These are phyloP conservation scores for Theocolax elegans DNA, from an alignment of 1,140 invertebrate genomes.

Conservation along the genomic window DNA sequence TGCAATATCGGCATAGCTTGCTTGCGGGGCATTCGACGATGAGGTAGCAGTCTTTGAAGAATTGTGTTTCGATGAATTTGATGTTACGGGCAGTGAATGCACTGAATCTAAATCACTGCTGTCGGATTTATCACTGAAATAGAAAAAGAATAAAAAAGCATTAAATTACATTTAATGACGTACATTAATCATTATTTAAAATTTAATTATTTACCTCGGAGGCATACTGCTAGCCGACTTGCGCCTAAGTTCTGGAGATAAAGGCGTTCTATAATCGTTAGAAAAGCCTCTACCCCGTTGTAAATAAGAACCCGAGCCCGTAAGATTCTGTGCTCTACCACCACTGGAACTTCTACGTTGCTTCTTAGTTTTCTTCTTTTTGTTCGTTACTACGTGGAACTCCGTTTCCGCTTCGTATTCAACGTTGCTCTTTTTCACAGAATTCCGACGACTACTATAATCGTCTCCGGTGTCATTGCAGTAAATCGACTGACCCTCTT, in stretches of 20 bases:
- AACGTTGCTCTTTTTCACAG: conserved; percentile 60
- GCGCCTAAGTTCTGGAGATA: conserved; percentile 61
- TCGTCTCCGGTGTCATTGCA: conserved; percentile 64
- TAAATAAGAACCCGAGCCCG: conserved; percentile 59
- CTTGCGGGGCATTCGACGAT: conserved; percentile 70
- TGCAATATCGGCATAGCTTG: conserved; percentile 81
- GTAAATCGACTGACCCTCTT: conserved; percentile 69
- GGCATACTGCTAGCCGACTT: conserved; percentile 66
- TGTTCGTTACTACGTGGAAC: conserved; percentile 79
- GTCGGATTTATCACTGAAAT: conserved; percentile 75
- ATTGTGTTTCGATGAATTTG: conserved; percentile 64
- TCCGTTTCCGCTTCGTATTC: conserved; percentile 67
- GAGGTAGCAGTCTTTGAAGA: conserved; percentile 60
- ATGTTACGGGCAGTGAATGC: conserved; percentile 76
- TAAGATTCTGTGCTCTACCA: conserved; percentile 61
- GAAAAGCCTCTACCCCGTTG: conserved; percentile 59
- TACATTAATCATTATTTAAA: too few species aligned
- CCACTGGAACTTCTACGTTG: conserved; percentile 67
- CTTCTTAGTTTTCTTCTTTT: conserved; percentile 78
- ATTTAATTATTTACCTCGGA: conserved; percentile 57
- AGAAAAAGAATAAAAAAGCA: not conserved
- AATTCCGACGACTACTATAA: conserved; percentile 58
- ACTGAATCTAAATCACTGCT: conserved; percentile 80
- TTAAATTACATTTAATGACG: too few species aligned
- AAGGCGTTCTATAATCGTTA: conserved; percentile 60